Evolutionary conservation across 1,140 invertebrate species (phyloP).

Genomic region (Melanaphis sacchari): DNA sequence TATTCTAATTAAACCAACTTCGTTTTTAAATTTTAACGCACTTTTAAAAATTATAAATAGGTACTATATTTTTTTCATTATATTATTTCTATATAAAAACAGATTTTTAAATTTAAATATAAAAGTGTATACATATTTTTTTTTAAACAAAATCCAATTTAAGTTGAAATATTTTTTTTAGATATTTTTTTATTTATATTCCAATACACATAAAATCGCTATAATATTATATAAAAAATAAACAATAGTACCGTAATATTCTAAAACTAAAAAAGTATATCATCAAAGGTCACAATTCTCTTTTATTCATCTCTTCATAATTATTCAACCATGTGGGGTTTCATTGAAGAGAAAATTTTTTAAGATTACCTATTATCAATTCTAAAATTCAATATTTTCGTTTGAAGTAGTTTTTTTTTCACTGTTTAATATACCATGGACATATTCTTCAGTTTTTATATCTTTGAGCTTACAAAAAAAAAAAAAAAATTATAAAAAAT

Average conservation of each 20-base stretch:
- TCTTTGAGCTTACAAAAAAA: not conserved
- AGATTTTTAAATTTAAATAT: not conserved
- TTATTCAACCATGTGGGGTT: not conserved
- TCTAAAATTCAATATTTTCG: not conserved
- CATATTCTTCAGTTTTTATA: not conserved
- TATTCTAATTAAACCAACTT: not conserved
- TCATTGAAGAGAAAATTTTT: not conserved
- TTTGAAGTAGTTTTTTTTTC: not conserved
- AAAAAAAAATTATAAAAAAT: too few species aligned
- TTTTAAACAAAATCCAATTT: not conserved
- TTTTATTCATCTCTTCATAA: not conserved
- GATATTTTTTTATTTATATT: not conserved
- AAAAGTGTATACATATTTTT: not conserved
- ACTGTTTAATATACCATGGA: not conserved
- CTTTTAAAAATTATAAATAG: not conserved
- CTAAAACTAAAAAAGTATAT: not conserved
- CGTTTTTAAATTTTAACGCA: not conserved
- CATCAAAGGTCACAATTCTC: not conserved
- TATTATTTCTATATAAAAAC: not conserved
- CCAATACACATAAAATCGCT: not conserved
- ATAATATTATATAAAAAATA: not conserved
- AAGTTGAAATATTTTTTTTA: not conserved
- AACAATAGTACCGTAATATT: not conserved
- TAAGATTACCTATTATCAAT: not conserved
- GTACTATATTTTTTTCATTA: not conserved